Base-by-base conservation (phyloP, 2,888 invertebrate species). In the Cantharis lateralis region DNA sequence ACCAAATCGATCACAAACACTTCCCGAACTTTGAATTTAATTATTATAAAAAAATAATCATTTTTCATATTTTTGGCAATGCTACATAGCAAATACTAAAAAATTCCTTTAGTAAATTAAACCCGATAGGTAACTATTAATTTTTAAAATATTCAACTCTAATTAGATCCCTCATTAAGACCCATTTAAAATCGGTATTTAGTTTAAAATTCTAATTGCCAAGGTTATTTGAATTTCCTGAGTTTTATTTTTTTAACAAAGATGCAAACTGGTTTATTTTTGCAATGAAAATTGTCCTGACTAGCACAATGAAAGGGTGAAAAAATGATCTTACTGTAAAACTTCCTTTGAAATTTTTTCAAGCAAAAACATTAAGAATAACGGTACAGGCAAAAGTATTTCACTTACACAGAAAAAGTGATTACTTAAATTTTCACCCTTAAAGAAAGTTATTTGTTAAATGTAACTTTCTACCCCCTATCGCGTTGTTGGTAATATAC, bases 381-480 rank as follows among this genome's bases (percentile, higher is more conserved):
- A 74, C 78, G 74, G 74, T 28, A 74, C 24, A 24, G 15, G 15
- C 26, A 24, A 69, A 69, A 28, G 48, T 15, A 28, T 69, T 69
- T 69, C 32, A 26, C 16, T 15, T 16, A 32, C n/a, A 48, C 48
- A 66, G 24, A 66, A 66, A 64, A 63, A 66, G 15, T 66, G 48
- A 48, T 48, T 48, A 48, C 48, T 48, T 48, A 48, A 5, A 48
- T 15, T 69, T 15, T 32, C 69, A 15, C 26, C 69, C 64, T 24
- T 66, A 66, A 16, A 66, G 73, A 73, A 76, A 77, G 70, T 72
- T 68, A 61, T 68, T 48, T 10, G 63, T 71, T 69, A 61, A 62
- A 62, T 28, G 16, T 62, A 68, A 81, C 82, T 82, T 82, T 82
- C 82, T 82, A 82, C 80, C 79, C 81, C 79, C 79, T 64, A 66